Conservation (phyloP, 2,113 vertebrate genomes). For the Forbesichthys agassizii region DNA sequence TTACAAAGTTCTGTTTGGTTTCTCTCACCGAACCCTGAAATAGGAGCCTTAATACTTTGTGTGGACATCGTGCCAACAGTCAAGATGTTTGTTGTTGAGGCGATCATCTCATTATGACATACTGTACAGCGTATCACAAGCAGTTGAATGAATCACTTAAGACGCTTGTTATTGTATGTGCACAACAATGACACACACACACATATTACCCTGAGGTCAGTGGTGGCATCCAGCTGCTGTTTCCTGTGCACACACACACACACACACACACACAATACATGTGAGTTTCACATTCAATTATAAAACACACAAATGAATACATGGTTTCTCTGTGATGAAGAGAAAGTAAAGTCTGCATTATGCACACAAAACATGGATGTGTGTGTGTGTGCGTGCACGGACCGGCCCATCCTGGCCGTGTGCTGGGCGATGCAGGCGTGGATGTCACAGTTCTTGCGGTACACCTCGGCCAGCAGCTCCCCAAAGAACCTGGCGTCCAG, state of each 20-base stretch:
- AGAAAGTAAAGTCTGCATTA: too few relatives aligned
- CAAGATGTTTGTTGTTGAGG: too few relatives aligned
- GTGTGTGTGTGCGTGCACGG: conserved; percentile 68
- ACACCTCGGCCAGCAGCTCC: conserved; percentile 91
- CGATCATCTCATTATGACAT: too few relatives aligned
- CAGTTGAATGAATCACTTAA: too few relatives aligned
- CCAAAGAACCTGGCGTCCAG: conserved; percentile 93
- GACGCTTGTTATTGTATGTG: too few relatives aligned
- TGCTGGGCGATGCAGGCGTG: conserved; percentile 87
- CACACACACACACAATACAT: neutral
- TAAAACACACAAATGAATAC: too few relatives aligned
- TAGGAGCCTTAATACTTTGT: neutral
- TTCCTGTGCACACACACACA: conserved; percentile 60
- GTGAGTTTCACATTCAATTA: too few relatives aligned
- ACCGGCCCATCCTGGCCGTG: conserved; percentile 85
- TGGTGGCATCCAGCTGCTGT: conserved; percentile 62
- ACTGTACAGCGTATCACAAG: too few relatives aligned
- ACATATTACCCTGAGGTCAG: conserved; percentile 71
- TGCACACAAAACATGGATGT: neutral
- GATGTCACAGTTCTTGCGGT: conserved; percentile 88
- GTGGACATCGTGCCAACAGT: neutral
- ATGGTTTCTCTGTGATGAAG: too few relatives aligned
- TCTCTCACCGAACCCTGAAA: neutral
- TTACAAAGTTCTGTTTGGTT: neutral
- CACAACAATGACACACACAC: neutral